Conservation (phyloP, 2,113 vertebrate species). For the Xenus cinereus region DNA sequence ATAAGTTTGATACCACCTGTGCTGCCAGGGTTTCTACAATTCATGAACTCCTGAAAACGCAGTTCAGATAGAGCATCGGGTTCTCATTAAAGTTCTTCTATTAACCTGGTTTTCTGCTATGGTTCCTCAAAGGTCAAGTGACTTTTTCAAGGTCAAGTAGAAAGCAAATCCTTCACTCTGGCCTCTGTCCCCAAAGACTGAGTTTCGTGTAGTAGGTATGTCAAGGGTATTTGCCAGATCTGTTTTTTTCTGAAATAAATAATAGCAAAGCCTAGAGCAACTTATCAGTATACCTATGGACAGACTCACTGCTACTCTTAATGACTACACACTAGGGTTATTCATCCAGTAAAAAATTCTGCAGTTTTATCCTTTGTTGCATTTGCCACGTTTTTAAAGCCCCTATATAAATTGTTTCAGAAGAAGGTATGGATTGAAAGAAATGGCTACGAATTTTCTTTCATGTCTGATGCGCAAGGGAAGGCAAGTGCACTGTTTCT, state of each 20-base stretch:
- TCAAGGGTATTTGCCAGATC: not conserved
- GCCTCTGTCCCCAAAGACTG: not conserved
- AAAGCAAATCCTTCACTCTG: not conserved
- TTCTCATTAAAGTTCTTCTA: not conserved
- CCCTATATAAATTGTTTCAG: not conserved
- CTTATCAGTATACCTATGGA: not conserved
- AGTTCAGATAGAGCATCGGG: not conserved
- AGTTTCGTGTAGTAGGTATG: not conserved
- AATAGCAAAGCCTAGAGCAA: not conserved
- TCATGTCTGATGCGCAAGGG: not conserved
- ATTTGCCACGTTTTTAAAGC: not conserved
- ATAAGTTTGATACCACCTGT: not conserved
- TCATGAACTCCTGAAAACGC: constrained; percentile 16
- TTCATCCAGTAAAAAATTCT: not conserved
- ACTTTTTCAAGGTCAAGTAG: not conserved
- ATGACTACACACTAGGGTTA: not conserved
- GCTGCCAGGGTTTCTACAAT: not conserved
- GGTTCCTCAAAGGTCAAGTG: not conserved
- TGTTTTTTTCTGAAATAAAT: not conserved
- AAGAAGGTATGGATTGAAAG: not conserved
- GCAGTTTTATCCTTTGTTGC: not conserved
- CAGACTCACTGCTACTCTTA: not conserved
- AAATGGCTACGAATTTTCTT: not conserved
- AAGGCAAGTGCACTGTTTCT: not conserved
- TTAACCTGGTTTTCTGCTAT: not conserved